Percentiles rank a stretch among this genome's conserved stretches.
Evolutionary conservation across 2,113 vertebrate genomes (phyloP).

Genomic region (Callipepla californica): DNA sequence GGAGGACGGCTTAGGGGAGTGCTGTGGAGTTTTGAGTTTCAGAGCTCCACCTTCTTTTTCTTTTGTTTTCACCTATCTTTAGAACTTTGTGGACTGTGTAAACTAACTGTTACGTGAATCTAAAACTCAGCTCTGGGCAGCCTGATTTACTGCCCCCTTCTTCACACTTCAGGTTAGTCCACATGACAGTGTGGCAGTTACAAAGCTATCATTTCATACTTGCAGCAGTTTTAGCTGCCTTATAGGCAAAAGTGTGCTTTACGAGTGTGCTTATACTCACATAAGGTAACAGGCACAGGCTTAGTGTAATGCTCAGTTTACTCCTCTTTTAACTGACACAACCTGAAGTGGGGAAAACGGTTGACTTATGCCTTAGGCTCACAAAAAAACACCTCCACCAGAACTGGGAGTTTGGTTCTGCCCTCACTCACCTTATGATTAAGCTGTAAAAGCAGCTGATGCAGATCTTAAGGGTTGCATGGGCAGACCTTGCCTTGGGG

Average conservation of each 20-base stretch:
- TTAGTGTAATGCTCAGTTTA: not conserved
- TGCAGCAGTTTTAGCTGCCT: not conserved
- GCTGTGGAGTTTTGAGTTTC: not conserved
- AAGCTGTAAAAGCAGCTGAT: not conserved
- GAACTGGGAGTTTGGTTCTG: rapidly evolving
- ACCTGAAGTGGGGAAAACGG: not conserved
- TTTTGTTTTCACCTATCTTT: not conserved
- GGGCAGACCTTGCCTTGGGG: not conserved
- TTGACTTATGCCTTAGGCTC: not conserved
- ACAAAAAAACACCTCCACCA: not conserved
- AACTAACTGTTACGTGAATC: not conserved
- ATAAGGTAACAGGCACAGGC: not conserved
- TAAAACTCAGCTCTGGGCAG: not conserved
- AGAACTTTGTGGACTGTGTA: not conserved
- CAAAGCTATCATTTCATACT: not conserved
- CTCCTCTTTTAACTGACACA: constrained; percentile 32
- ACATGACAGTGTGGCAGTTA: not conserved
- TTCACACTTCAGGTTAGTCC: not conserved
- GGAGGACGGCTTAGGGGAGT: not conserved
- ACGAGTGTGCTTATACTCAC: not conserved
- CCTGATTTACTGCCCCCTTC: not conserved
- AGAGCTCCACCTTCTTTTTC: not conserved
- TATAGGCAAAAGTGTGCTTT: not conserved
- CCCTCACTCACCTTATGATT: rapidly evolving
- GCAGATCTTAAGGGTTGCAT: not conserved